phyloP scores from a whole-genome alignment of 2,797 vertebrate species.

The Eleutherodactylus coqui region DNA sequence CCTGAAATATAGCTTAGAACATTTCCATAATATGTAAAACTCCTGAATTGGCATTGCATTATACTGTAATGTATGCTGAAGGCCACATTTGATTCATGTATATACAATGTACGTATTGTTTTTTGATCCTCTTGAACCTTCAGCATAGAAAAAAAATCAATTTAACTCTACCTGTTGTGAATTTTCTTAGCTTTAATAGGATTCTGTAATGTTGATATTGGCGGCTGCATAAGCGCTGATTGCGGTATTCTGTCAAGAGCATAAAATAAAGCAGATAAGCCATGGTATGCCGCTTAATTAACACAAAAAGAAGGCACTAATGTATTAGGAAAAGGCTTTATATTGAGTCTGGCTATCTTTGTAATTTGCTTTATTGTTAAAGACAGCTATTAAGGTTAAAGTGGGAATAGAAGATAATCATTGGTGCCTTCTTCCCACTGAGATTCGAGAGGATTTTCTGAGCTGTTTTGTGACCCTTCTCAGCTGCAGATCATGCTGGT shows the following conservation, averaged over 20 bases:
- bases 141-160: conserved; percentile 12
- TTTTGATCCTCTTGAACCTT: not conserved
- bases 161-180: not conserved
- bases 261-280: conserved; percentile 18
- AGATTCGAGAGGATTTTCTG: conserved; percentile 37
- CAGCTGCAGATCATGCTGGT: conserved; percentile 14
- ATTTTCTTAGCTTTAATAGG: not conserved
- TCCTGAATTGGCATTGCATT: conserved; percentile 5
- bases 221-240: not conserved
- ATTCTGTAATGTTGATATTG: not conserved
- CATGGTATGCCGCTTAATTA: conserved; percentile 44
- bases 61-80: not conserved
- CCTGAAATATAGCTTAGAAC: not conserved
- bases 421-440: conserved; percentile 35
- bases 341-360: conserved; percentile 25
- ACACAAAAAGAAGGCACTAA: conserved; percentile 40
- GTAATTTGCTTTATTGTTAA: conserved; percentile 47
- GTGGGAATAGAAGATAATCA: conserved; percentile 42
- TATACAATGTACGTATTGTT: not conserved
- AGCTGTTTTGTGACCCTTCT: conserved; percentile 38
- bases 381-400: conserved; percentile 52
- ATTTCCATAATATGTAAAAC: not conserved
- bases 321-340: conserved; percentile 5
- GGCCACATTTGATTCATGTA: conserved; percentile 1
- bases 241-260: not conserved